These are phyloP conservation scores for Eurypyga helias DNA, from an alignment of 2,113 vertebrate genomes.

Conservation along the genomic window DNA sequence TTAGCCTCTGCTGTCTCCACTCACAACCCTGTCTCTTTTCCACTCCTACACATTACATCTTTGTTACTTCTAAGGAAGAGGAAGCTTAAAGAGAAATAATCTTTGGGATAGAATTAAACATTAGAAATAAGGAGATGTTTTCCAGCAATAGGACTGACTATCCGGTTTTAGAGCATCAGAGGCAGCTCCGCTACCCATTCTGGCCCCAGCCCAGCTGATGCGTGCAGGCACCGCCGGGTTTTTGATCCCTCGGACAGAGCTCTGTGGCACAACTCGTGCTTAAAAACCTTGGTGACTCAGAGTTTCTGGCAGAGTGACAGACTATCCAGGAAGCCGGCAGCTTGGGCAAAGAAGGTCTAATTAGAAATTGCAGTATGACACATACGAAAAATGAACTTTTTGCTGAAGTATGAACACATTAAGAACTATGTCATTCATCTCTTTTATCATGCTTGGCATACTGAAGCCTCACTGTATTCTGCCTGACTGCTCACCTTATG, in stretches of 20 bases:
- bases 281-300: background rate
- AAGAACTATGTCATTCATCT: background rate
- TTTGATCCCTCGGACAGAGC: background rate
- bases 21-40: background rate
- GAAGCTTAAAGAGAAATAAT: background rate
- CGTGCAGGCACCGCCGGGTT: background rate
- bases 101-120: background rate
- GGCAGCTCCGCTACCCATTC: background rate
- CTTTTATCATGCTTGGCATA: background rate
- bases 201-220: background rate
- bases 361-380: background rate
- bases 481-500: background rate
- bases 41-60: background rate
- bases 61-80: background rate
- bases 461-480: background rate
- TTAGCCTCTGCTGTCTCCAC: background rate
- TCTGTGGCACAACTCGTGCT: background rate
- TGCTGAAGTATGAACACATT: background rate
- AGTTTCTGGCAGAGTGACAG: background rate
- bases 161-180: rapidly evolving
- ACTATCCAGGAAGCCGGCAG: background rate
- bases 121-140: background rate
- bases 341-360: background rate
- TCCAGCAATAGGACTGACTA: background rate
- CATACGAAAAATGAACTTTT: background rate